These are phyloP conservation scores for Galagoides demidoff DNA, from an alignment of 2,797 vertebrate species.

Conservation along the genomic window DNA sequence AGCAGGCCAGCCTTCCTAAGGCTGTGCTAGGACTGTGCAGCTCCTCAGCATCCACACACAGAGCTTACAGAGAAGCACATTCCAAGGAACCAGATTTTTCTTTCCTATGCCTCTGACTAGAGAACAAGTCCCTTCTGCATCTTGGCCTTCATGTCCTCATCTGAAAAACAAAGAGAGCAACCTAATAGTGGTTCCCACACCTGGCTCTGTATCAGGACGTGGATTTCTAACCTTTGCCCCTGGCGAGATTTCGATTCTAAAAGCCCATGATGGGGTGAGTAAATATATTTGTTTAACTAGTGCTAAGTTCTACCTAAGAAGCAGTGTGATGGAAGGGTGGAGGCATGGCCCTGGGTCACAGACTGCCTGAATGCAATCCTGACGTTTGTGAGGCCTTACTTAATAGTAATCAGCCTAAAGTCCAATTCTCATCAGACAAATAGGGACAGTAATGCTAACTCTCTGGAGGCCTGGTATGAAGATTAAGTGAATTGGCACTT, in stretches of 20 bases:
- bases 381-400: background rate
- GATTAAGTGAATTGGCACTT: background rate
- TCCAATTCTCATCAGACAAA: background rate
- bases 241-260: background rate
- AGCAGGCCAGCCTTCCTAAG: background rate
- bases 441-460: background rate
- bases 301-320: background rate
- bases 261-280: background rate
- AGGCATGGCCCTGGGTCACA: background rate
- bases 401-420: background rate
- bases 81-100: background rate
- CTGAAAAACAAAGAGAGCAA: background rate
- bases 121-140: background rate
- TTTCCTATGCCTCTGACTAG: background rate
- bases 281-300: background rate
- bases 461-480: background rate
- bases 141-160: background rate
- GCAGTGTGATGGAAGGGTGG: background rate
- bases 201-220: background rate
- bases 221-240: background rate
- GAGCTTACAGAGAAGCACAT: background rate
- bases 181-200: background rate
- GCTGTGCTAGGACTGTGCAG: rapidly evolving
- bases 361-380: background rate
- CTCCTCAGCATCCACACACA: background rate